These are phyloP conservation scores for Coptodon bakossiorum DNA, from an alignment of 2,113 vertebrate genomes.

Conservation along the genomic window DNA sequence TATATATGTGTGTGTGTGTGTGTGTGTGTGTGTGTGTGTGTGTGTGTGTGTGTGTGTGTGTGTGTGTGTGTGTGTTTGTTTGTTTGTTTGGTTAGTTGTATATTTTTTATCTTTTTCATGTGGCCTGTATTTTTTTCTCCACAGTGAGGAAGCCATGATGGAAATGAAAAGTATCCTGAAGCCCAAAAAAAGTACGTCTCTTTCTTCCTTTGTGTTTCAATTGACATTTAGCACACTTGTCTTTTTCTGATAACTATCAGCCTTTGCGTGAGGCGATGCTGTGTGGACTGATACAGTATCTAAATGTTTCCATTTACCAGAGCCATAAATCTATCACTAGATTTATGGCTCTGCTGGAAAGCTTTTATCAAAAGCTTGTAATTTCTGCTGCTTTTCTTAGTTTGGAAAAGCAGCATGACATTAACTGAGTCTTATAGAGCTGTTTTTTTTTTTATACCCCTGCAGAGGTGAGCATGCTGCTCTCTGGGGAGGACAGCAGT, in stretches of 20 bases:
- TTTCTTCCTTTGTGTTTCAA: not conserved
- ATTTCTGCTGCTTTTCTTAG: not conserved
- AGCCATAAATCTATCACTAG: not conserved
- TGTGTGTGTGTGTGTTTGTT: not conserved
- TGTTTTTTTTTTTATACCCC: no score
- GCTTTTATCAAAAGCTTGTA: not conserved
- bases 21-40: not conserved
- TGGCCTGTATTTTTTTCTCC: not conserved
- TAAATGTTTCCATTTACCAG: rapidly evolving
- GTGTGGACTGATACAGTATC: not conserved
- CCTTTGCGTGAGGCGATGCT: not conserved
- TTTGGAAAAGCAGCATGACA: not conserved
- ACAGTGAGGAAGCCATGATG: not conserved
- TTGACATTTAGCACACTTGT: not conserved
- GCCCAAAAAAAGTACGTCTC: constrained; percentile 35
- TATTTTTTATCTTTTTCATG: not conserved
- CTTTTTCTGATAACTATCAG: not conserved
- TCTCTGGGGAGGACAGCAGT: not conserved
- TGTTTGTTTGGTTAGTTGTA: not conserved
- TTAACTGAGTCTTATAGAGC: not conserved
- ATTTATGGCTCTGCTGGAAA: not conserved
- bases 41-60: not conserved
- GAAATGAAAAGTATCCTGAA: constrained; percentile 67
- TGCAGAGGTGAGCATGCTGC: not conserved
- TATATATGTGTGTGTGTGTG: rapidly evolving